A percentile compares a stretch with the other conserved stretches of the same genome.
Evolutionary conservation across 23 tunicate genomes (phyloP).

Genomic region (Trididemnum clinides): DNA sequence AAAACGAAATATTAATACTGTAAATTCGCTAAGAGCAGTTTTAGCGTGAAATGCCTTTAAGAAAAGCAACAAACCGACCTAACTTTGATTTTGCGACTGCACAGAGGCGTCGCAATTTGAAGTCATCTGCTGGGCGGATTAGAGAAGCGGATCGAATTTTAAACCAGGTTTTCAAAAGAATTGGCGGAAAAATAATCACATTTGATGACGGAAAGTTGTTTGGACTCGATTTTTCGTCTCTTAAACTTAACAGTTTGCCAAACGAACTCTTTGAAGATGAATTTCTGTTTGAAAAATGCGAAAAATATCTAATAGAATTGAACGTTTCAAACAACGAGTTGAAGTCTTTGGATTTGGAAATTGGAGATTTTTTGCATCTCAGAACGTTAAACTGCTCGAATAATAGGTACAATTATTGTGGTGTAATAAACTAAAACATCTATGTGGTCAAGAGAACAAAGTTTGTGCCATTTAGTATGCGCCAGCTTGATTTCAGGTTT

Average conservation of each 20-base stretch:
- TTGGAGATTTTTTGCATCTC: slow-evolving; percentile 65
- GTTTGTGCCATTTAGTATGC: no score
- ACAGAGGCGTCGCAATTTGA: slow-evolving; percentile 67
- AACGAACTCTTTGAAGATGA: slow-evolving; percentile 88
- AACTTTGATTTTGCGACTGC: slow-evolving; percentile 63
- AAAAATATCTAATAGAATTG: slow-evolving; percentile 27
- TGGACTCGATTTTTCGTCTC: slow-evolving; percentile 39
- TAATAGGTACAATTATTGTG: slow-evolving; percentile 83
- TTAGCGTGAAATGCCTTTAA: slow-evolving; percentile 56
- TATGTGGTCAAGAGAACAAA: no score
- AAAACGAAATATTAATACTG: no score
- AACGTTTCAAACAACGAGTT: slow-evolving; percentile 66
- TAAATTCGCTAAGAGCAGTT: no score
- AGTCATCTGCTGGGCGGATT: slow-evolving; percentile 48
- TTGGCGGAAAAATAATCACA: slow-evolving; percentile 34
- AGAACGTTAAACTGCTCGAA: slow-evolving; percentile 55
- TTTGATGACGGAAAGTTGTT: slow-evolving; percentile 36
- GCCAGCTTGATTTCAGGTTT: no score
- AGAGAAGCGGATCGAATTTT: slow-evolving; percentile 75
- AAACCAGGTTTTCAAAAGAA: slow-evolving; percentile 36
- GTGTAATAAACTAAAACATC: no score
- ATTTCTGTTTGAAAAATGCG: slow-evolving; percentile 82
- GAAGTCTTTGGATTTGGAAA: slow-evolving; percentile 59
- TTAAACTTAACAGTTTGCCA: slow-evolving; percentile 54
- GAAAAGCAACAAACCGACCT: slow-evolving; percentile 48